These are phyloP conservation scores for Sarcoramphus papa DNA, from an alignment of 2,797 vertebrate species.

Conservation along the genomic window DNA sequence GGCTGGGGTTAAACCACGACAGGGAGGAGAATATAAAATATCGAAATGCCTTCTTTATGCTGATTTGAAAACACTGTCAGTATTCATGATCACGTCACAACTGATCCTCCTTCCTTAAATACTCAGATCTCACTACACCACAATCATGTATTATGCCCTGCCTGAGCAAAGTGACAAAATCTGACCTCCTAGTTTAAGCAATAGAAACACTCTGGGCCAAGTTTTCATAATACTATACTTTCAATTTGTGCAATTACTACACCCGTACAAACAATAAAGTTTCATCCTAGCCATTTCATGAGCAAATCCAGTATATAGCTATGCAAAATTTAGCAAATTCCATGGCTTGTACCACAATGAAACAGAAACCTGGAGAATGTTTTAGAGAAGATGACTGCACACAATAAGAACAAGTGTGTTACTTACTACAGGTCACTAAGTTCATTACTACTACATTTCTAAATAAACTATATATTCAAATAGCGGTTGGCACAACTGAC, in stretches of 20 bases:
- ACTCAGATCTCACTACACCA: neutral
- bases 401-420: neutral
- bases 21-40: neutral
- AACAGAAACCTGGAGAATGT: neutral
- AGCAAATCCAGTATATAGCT: neutral
- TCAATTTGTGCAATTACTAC: neutral
- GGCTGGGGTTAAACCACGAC: no score
- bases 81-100: neutral
- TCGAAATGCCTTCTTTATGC: neutral
- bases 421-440: neutral
- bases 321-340: neutral
- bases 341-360: neutral
- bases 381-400: neutral
- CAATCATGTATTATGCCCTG: neutral
- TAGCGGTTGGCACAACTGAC: neutral
- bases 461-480: neutral
- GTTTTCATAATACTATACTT: neutral
- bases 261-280: neutral
- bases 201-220: neutral
- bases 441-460: neutral
- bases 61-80: neutral
- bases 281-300: neutral
- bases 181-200: neutral
- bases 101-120: neutral
- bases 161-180: neutral